Evolutionary conservation across 2,888 invertebrate genomes (phyloP).

Genomic region (Scaptomyza polygonia): DNA sequence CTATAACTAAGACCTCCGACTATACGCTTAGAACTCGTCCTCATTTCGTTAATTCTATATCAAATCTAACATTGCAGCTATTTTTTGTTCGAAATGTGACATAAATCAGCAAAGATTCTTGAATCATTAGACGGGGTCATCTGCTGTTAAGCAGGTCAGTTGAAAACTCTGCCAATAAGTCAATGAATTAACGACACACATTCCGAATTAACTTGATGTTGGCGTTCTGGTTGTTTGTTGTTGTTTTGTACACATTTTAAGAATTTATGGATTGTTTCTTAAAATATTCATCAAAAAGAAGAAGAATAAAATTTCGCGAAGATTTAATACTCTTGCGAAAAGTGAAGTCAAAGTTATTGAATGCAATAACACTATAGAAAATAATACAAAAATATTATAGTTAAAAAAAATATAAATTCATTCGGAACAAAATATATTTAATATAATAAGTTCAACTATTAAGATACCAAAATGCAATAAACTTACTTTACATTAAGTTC

Average conservation of each 20-base stretch:
- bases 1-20: conserved; percentile 33
- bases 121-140: conserved; percentile 44
- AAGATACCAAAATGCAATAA: background rate
- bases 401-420: background rate
- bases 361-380: too few species aligned
- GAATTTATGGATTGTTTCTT: conserved; percentile 38
- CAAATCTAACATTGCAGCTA: conserved; percentile 20
- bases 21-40: background rate
- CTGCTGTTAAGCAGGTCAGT: conserved; percentile 29
- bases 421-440: background rate
- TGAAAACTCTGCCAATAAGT: conserved; percentile 47
- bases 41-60: conserved; percentile 3
- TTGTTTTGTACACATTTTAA: conserved; percentile 25
- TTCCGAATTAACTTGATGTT: background rate
- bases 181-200: conserved; percentile 44
- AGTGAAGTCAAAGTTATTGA: too few species aligned
- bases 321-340: too few species aligned
- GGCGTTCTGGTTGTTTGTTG: conserved; percentile 4
- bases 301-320: too few species aligned
- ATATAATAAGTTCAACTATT: background rate
- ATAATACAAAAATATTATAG: too few species aligned
- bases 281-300: conserved; percentile 11
- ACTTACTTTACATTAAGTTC: background rate
- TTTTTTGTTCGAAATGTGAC: conserved; percentile 8
- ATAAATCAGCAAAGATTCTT: conserved; percentile 39